Evolutionary conservation across 2,797 vertebrate genomes (phyloP).

Genomic region (Galaxias olidus): DNA sequence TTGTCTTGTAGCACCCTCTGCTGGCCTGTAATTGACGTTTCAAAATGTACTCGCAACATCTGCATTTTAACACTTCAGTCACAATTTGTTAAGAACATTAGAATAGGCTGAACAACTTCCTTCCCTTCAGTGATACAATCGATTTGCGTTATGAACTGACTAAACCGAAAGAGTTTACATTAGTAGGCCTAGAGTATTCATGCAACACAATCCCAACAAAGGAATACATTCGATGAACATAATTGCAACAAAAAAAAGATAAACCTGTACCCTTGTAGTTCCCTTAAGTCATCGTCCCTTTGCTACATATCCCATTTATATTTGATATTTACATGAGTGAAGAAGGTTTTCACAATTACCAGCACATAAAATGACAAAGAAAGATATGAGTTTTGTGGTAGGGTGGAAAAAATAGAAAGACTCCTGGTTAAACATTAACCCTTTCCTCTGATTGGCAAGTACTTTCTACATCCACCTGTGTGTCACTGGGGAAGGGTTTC

Average conservation of each 20-base stretch:
- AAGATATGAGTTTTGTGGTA: not conserved
- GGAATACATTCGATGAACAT: too few relatives aligned
- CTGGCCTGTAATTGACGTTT: constrained; percentile 4
- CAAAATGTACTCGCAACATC: too few relatives aligned
- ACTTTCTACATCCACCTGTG: not conserved
- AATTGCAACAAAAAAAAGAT: too few relatives aligned
- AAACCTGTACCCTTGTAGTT: too few relatives aligned
- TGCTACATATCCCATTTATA: too few relatives aligned
- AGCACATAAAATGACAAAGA: not conserved
- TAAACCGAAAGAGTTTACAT: not conserved
- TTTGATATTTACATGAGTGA: too few relatives aligned
- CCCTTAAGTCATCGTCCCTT: too few relatives aligned
- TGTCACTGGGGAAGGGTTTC: constrained; percentile 8
- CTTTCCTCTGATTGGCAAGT: not conserved
- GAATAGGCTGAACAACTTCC: not conserved
- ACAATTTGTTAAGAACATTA: too few relatives aligned
- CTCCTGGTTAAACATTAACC: constrained; percentile 1
- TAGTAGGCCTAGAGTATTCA: not conserved
- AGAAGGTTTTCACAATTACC: not conserved
- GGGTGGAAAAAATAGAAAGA: not conserved
- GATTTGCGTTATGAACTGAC: too few relatives aligned
- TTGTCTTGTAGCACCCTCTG: constrained; percentile 43
- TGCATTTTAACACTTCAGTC: too few relatives aligned
- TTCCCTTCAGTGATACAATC: too few relatives aligned
- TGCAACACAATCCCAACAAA: too few relatives aligned